A percentile compares a stretch with the other conserved stretches of the same genome.
Conservation (phyloP, 2,113 vertebrate genomes). For the Chaetorhynchus papuensis region DNA sequence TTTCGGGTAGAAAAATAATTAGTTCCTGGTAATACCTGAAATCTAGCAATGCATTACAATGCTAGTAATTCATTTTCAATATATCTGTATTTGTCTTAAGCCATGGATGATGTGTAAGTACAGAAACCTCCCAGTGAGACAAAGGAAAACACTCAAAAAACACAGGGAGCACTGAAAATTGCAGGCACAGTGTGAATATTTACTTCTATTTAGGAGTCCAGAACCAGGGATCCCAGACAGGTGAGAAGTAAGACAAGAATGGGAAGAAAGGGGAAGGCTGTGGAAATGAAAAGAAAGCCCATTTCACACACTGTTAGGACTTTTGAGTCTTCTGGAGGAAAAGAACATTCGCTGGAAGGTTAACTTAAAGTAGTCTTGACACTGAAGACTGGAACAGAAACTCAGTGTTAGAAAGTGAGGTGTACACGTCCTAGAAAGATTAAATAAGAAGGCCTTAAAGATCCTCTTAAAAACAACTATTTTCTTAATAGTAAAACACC, state of each 20-base stretch:
- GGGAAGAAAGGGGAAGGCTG: neutral
- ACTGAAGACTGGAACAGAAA: neutral
- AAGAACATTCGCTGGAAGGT: neutral
- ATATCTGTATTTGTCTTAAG: neutral
- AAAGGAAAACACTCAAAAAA: neutral
- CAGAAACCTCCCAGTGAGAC: neutral
- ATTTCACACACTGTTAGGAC: neutral
- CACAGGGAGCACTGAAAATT: neutral
- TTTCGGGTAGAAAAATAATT: neutral
- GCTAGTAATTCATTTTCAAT: neutral
- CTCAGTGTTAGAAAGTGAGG: neutral
- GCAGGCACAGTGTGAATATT: neutral
- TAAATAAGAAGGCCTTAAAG: neutral
- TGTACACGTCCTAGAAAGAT: neutral
- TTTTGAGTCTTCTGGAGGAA: neutral
- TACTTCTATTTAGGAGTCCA: neutral
- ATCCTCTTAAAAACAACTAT: neutral
- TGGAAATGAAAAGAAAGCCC: neutral
- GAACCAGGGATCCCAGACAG: neutral
- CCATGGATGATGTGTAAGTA: neutral
- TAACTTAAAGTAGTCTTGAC: neutral
- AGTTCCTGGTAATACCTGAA: neutral
- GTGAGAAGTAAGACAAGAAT: neutral
- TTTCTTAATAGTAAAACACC: neutral
- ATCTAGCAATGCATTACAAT: neutral